Evolutionary conservation across 1,140 invertebrate species (phyloP).

Genomic region (Macrobrachium rosenbergii): DNA sequence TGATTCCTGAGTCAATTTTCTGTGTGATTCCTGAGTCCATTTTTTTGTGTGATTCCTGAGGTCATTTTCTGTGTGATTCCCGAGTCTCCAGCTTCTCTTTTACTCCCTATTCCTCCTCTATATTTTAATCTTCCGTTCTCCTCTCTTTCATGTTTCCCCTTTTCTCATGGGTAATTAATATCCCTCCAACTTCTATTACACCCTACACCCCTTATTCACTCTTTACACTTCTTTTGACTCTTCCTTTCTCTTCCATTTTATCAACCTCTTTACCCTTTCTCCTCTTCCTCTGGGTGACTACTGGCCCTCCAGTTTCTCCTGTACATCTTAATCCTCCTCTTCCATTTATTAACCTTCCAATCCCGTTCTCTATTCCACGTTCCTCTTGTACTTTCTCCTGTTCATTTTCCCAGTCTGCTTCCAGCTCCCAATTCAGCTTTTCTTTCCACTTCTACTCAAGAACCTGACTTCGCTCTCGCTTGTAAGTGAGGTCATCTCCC

Average conservation of each 20-base stretch:
- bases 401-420: neutral
- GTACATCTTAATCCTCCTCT: neutral
- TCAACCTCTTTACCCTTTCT: neutral
- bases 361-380: neutral
- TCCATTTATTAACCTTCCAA: neutral
- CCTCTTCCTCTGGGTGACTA: neutral
- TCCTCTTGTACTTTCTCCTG: neutral
- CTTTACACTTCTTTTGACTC: neutral
- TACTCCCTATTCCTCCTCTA: neutral
- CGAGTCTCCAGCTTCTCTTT: neutral
- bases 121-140: neutral
- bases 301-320: neutral
- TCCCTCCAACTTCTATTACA: neutral
- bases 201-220: neutral
- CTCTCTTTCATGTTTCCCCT: neutral
- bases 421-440: no score
- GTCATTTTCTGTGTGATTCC: no score
- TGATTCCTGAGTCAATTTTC: no score
- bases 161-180: neutral
- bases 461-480: no score
- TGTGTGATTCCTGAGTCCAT: no score
- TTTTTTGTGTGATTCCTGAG: no score
- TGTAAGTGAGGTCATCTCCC: no score
- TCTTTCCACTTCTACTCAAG: no score
- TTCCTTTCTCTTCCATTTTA: neutral